These are phyloP conservation scores for Cistogaster globosa DNA, from an alignment of 2,888 invertebrate genomes.

Conservation along the genomic window DNA sequence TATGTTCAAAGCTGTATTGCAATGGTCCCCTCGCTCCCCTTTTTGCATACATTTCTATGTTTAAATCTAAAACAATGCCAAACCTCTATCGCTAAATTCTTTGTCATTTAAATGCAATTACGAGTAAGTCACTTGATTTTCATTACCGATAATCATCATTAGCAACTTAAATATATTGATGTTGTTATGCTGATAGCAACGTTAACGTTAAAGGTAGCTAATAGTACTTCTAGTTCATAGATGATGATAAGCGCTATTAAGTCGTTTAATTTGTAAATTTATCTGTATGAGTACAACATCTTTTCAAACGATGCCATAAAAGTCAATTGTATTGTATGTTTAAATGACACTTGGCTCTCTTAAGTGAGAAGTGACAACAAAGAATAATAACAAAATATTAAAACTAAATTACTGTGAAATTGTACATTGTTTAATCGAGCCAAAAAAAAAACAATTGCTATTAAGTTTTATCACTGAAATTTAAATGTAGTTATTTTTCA, in stretches of 20 bases:
- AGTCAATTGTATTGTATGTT: constrained; percentile 57
- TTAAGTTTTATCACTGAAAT: background rate
- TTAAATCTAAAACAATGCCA: background rate
- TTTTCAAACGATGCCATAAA: constrained; percentile 64
- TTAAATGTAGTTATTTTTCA: constrained; percentile 33
- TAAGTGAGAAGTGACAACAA: constrained; percentile 36
- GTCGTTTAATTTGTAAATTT: constrained; percentile 50
- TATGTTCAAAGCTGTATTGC: background rate
- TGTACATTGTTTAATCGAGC: constrained; percentile 7
- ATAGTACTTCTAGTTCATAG: constrained; percentile 4
- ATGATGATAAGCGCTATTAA: constrained; percentile 55
- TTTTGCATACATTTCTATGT: background rate
- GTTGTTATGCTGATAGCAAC: constrained; percentile 1
- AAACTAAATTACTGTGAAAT: constrained; percentile 57
- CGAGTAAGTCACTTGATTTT: constrained; percentile 36
- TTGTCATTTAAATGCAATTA: constrained; percentile 14
- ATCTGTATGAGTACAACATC: constrained; percentile 10
- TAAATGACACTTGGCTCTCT: constrained; percentile 29
- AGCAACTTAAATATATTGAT: constrained; percentile 17
- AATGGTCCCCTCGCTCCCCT: background rate
- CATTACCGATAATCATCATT: constrained; percentile 43
- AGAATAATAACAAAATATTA: constrained; percentile 32
- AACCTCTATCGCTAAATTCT: background rate
- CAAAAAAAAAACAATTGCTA: background rate
- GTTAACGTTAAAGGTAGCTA: constrained; percentile 3